Base-by-base conservation (phyloP, 2,113 vertebrate species). In the Sinocyclocheilus maitianheensis region DNA sequence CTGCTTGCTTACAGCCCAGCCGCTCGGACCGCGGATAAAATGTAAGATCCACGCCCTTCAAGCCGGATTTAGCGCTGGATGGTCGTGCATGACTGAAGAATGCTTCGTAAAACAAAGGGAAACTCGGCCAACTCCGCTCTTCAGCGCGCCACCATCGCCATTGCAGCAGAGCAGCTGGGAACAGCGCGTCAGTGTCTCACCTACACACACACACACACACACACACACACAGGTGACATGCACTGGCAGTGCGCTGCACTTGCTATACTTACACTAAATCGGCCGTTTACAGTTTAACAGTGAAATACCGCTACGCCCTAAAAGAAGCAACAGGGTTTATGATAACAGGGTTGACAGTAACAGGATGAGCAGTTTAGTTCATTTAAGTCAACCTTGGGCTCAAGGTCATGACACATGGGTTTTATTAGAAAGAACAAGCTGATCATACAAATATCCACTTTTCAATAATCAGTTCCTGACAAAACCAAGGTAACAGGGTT, bases 161-260 rank as follows among this genome's bases (percentile, higher is more conserved):
- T 94, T 94, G 94, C 93, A 93, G 94, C 93, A 92, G 89, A 93
- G 93, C 91, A 91, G 91, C 93, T 90, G 89, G 75, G 74, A 55
- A 24, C 30, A 65, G 77, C 58, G 58, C 58, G 22, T 60, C 58
- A 60, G 13, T 81, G n/a, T 6, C 40, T 20, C 78, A 48, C 78
- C 2, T 3, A 18, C 79, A 81, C 60, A 46, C 78, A 55, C 76
- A 55, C 46, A 16, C 46, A 30, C 46, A 13, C 55, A 55, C 46
- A 16, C 46, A 18, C 46, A 13, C 55, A n/a, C 77, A 55, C 46
- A 37, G 3, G 12, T 46, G 78, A 75, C 72, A 75, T 75, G 22
- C 22, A 43, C 71, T 74, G 16, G 24, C 24, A 30, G 1, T 6
- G 63, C 4, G 12, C 63, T 65, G 24, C 63, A 37, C 67, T 71